phyloP scores from a whole-genome alignment of 2,113 vertebrate species.

The Galemys pyrenaicus region DNA sequence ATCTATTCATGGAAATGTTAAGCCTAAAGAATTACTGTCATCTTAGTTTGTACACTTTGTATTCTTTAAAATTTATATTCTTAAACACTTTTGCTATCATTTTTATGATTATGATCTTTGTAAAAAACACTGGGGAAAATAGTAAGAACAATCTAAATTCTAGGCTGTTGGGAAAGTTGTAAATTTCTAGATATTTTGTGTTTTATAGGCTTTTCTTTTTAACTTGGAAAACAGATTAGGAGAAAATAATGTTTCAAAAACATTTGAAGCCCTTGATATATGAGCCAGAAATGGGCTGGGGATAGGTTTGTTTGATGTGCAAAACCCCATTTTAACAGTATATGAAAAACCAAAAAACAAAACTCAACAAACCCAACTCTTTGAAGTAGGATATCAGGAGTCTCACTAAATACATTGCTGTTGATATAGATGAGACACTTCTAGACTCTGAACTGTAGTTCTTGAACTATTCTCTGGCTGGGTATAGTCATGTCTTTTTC shows the following conservation, averaged over 20 bases:
- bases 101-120: slow-evolving; percentile 11
- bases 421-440: slow-evolving; percentile 48
- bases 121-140: background rate
- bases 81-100: background rate
- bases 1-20: background rate
- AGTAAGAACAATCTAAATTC: background rate
- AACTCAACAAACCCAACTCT: background rate
- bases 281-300: slow-evolving; percentile 34
- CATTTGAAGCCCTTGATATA: background rate
- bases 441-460: background rate
- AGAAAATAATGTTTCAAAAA: slow-evolving; percentile 38
- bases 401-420: slow-evolving; percentile 32
- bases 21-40: background rate
- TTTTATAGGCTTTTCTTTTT: background rate
- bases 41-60: background rate
- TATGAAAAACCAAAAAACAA: background rate
- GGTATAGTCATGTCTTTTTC: background rate
- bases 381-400: slow-evolving; percentile 47
- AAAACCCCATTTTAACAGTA: slow-evolving; percentile 36
- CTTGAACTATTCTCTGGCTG: background rate
- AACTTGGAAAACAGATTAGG: slow-evolving; percentile 10
- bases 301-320: slow-evolving; percentile 24
- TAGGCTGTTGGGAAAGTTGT: background rate
- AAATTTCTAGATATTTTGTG: slow-evolving; percentile 25
- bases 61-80: slow-evolving; percentile 27